Percentiles rank a stretch among this genome's conserved stretches.
Conservation (phyloP, 2,797 vertebrate genomes). For the Mallotus villosus region DNA sequence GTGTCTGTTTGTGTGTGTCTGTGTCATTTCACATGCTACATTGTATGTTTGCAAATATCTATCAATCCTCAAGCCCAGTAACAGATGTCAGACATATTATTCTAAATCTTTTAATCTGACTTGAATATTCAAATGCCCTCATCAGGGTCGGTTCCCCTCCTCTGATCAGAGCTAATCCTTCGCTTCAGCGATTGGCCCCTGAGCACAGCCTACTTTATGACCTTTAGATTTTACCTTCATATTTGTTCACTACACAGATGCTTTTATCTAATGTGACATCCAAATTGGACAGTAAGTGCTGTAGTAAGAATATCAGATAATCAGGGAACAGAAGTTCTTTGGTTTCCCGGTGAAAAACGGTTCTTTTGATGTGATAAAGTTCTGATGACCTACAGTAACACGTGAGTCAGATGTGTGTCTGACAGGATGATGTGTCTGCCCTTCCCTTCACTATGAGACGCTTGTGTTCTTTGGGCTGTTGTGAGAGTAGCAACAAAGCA, state of each 20-base stretch:
- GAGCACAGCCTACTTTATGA: too few species aligned
- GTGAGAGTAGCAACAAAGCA: not conserved
- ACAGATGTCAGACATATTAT: constrained; percentile 69
- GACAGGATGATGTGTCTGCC: not conserved
- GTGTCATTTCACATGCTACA: constrained; percentile 49
- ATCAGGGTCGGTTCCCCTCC: constrained; percentile 36
- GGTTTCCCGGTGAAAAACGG: not conserved
- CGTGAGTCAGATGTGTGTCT: not conserved
- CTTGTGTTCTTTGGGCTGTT: not conserved
- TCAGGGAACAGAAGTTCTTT: too few species aligned
- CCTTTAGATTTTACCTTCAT: too few species aligned
- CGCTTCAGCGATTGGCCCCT: too few species aligned
- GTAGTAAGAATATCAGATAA: too few species aligned
- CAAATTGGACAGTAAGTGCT: too few species aligned
- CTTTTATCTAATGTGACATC: too few species aligned
- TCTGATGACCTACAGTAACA: not conserved
- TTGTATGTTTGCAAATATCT: constrained; percentile 41
- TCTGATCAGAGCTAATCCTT: constrained; percentile 32
- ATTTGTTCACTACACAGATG: too few species aligned
- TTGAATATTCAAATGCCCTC: constrained; percentile 60
- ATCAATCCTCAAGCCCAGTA: constrained; percentile 52
- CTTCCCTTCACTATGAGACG: not conserved
- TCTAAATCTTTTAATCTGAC: constrained; percentile 73
- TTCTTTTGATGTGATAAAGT: not conserved
- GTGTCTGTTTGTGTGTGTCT: not conserved